These are phyloP conservation scores for Chaetodon trifasciatus DNA, from an alignment of 2,797 vertebrate species.

Conservation along the genomic window DNA sequence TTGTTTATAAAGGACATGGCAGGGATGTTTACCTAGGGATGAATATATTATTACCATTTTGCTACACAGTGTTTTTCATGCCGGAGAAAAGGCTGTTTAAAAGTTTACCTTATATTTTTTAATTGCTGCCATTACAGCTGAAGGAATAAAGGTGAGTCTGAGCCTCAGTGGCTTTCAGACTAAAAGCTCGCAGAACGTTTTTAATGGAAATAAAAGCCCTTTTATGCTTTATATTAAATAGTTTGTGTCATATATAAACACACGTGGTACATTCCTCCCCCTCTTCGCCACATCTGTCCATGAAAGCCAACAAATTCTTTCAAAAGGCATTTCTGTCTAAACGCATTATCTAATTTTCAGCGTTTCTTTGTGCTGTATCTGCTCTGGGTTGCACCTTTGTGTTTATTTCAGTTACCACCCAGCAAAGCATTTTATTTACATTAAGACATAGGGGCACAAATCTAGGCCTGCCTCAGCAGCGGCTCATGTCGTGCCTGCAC, in stretches of 20 bases:
- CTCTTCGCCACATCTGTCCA: constrained; percentile 19
- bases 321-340: background rate
- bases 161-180: constrained; percentile 62
- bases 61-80: constrained; percentile 83
- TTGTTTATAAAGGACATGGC: constrained; percentile 87
- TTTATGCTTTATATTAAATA: constrained; percentile 59
- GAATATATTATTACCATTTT: constrained; percentile 88
- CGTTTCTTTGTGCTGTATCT: constrained; percentile 27
- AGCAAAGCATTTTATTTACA: constrained; percentile 77
- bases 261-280: constrained; percentile 36
- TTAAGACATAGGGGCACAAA: constrained; percentile 78
- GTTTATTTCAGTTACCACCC: constrained; percentile 58
- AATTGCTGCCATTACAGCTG: constrained; percentile 84
- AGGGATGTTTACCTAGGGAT: constrained; percentile 89
- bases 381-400: constrained; percentile 41
- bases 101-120: constrained; percentile 84
- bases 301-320: constrained; percentile 15
- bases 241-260: constrained; percentile 47
- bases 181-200: constrained; percentile 63
- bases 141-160: constrained; percentile 74
- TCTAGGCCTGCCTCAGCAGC: constrained; percentile 75
- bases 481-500: constrained; percentile 71
- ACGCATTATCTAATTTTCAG: constrained; percentile 30
- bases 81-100: constrained; percentile 77
- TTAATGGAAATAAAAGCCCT: constrained; percentile 67